phyloP scores from a whole-genome alignment of 37 sponge, comb jelly and placozoan genomes.

The Aplysina aerophoba region DNA sequence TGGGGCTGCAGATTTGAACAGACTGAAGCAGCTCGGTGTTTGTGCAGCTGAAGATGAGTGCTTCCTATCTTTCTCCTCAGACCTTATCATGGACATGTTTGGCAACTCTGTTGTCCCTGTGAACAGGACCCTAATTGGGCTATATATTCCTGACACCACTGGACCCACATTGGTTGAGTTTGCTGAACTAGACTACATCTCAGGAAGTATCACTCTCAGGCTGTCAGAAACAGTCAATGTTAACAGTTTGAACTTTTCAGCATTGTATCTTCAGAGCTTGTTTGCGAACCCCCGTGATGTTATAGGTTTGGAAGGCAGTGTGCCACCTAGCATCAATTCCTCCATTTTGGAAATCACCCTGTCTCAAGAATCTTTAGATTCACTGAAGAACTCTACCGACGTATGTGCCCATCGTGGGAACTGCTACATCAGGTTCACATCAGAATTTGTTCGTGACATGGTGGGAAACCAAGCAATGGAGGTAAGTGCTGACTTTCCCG shows the following conservation, averaged over 20 bases:
- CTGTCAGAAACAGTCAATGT: conserved; percentile 85
- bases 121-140: conserved; percentile 11
- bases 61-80: conserved; percentile 71
- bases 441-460: conserved; percentile 76
- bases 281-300: conserved; percentile 54
- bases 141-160: conserved; percentile 71
- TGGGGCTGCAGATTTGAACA: conserved; percentile 72
- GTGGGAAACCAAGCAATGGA: conserved; percentile 50
- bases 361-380: conserved; percentile 57
- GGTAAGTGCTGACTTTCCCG: conserved; percentile 58
- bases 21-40: conserved; percentile 65
- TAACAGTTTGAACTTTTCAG: conserved; percentile 63
- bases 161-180: conserved; percentile 60
- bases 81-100: conserved; percentile 79
- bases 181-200: conserved; percentile 55
- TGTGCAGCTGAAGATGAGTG: conserved; percentile 70
- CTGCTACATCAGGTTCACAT: conserved; percentile 78
- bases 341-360: conserved; percentile 61
- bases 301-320: conserved; percentile 58
- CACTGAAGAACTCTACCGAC: conserved; percentile 56
- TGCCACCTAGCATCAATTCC: conserved; percentile 45
- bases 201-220: conserved; percentile 57
- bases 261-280: conserved; percentile 66
- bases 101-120: conserved; percentile 54
- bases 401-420: conserved; percentile 83